Base-by-base conservation (phyloP, 2,113 vertebrate genomes). In the Alaudala cheleensis region DNA sequence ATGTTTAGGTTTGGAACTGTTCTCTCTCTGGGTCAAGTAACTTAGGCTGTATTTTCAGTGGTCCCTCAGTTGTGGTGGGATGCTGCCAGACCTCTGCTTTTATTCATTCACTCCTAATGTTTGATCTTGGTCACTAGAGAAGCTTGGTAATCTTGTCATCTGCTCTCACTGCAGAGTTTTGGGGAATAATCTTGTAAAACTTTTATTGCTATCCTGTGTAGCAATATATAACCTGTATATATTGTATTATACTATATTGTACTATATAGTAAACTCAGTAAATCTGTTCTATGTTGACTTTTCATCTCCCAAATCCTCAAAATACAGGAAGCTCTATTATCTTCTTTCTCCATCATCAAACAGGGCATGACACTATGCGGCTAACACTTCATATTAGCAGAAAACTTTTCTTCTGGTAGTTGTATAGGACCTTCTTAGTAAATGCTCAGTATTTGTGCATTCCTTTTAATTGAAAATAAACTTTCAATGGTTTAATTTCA, bases 301-400 rank as follows among this genome's bases (percentile, higher is more conserved):
- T 60, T 14, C 21, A 19, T 89, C 79, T 80, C 69, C 37, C 56
- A 49, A 81, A 61, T 13, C 3, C 31, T 69, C 6, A 33, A 25
- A 56, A 56, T 77, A 64, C 33, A 69, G 11, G 4, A 67, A 67
- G 8, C 12, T 39, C 2, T 49, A 8, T 34, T 69, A 28, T 15
- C 3, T n/a, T 74, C 28, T 84, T 60, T 86, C n/a, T 82, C 11
- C 2, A 2, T 76, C 17, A n/a, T 44, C 14, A 50, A 51, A 31
- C 4, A 25, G 24, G 7, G 4, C 1, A 2, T 51, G 29, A 71
- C 22, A 26, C 11, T 61, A 22, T 2, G 12, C 15, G 12, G 33
- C 10, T 71, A 42, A 53, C 9, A 50, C 4, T 37, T 86, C 22
- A 23, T 49, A 8, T 28, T 47, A 70, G 29, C 19, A 28, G 17